Conservation (phyloP, 35 echinoderm and acorn worm species). For the Hemicentrotus pulcherrimus region DNA sequence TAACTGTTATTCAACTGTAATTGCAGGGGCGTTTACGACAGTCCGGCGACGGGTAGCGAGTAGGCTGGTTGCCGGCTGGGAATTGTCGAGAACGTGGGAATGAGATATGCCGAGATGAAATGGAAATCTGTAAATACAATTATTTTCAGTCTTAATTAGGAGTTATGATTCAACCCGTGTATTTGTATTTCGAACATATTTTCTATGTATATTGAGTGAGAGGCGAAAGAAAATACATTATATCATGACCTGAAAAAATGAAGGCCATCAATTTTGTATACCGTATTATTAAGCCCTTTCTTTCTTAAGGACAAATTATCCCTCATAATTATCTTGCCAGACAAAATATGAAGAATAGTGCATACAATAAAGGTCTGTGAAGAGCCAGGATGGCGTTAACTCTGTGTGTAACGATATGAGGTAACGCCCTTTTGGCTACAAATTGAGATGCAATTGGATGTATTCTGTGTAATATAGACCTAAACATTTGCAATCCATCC, state of each 20-base stretch:
- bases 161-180: neutral
- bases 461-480: no score
- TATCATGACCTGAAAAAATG: neutral
- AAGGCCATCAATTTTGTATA: no score
- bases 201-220: neutral
- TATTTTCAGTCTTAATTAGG: neutral
- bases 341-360: no score
- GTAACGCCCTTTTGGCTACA: no score
- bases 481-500: no score
- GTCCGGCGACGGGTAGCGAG: neutral
- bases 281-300: no score
- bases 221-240: neutral
- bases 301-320: no score
- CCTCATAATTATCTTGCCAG: no score
- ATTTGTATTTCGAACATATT: neutral
- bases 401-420: no score
- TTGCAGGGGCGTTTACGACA: conserved; percentile 24
- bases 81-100: neutral
- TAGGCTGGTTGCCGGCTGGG: neutral
- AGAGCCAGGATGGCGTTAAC: no score
- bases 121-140: neutral
- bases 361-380: no score
- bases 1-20: conserved; percentile 40
- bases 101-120: neutral
- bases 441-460: no score